Percentiles rank a stretch among this genome's conserved stretches.
These are phyloP conservation scores for Mirounga angustirostris DNA, from an alignment of 2,113 vertebrate genomes.

Conservation along the genomic window DNA sequence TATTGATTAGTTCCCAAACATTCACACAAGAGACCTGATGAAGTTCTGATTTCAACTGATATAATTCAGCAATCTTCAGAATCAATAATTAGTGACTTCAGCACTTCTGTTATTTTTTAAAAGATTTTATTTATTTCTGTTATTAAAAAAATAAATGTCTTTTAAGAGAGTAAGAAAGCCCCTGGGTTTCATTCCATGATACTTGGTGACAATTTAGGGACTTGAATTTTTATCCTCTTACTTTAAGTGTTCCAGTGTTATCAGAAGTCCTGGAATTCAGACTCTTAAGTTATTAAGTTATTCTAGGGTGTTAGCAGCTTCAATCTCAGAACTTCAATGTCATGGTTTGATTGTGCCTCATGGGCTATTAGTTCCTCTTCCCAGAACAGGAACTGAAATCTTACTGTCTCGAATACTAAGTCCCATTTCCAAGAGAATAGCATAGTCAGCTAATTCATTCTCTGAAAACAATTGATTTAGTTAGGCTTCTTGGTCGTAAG, in stretches of 20 bases:
- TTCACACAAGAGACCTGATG: background rate
- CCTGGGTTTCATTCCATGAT: background rate
- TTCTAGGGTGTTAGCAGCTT: background rate
- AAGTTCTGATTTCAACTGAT: background rate
- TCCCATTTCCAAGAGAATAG: background rate
- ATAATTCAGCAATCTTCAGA: background rate
- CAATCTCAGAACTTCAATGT: background rate
- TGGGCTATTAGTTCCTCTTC: background rate
- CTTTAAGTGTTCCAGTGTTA: background rate
- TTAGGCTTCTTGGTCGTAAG: slow-evolving; percentile 4
- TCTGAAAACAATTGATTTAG: background rate
- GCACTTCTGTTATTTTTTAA: background rate
- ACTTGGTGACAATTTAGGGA: background rate
- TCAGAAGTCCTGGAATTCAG: background rate
- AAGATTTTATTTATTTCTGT: background rate
- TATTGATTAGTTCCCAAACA: background rate
- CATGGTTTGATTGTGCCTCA: background rate
- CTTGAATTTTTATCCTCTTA: background rate
- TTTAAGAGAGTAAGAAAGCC: background rate
- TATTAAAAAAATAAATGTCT: background rate
- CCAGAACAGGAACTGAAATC: background rate
- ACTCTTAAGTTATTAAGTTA: background rate
- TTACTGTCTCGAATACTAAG: background rate
- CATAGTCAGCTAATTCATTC: background rate
- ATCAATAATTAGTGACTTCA: background rate